phyloP scores from a whole-genome alignment of 2,797 vertebrate genomes.

The Etheostoma perlongum region DNA sequence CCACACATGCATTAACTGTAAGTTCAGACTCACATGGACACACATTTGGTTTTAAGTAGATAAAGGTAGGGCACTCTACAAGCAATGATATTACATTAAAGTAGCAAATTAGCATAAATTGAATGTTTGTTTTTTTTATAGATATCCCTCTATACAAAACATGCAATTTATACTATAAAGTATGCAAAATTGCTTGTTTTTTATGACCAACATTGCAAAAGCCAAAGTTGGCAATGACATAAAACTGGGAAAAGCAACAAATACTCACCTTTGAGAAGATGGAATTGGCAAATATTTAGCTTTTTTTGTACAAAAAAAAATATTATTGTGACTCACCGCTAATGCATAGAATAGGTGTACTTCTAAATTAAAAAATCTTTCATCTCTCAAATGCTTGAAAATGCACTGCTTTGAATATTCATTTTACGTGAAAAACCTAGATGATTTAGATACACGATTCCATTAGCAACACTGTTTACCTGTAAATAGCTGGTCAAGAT shows the following conservation, averaged over 20 bases:
- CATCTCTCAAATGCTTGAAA: background rate
- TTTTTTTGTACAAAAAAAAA: background rate
- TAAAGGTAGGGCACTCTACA: background rate
- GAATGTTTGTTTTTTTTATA: too few species aligned
- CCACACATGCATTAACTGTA: background rate
- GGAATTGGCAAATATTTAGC: background rate
- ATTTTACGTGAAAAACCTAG: background rate
- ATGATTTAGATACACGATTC: background rate
- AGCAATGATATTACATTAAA: background rate
- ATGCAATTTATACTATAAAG: background rate
- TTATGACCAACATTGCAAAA: too few species aligned
- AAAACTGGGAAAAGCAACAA: background rate
- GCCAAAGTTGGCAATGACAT: too few species aligned
- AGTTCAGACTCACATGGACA: background rate
- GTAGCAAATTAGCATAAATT: background rate
- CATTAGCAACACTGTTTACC: constrained; percentile 13
- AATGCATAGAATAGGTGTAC: too few species aligned
- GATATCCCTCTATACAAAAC: too few species aligned
- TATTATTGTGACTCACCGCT: too few species aligned
- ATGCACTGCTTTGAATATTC: background rate
- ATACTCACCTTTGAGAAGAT: background rate
- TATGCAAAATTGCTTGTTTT: too few species aligned
- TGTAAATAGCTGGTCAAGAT: constrained; percentile 25
- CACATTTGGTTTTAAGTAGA: background rate
- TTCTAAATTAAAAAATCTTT: background rate